Evolutionary conservation across 2,113 vertebrate species (phyloP), one percentile per base, ranked within the genome.

Genomic region (Chaetodon trifascialis): DNA sequence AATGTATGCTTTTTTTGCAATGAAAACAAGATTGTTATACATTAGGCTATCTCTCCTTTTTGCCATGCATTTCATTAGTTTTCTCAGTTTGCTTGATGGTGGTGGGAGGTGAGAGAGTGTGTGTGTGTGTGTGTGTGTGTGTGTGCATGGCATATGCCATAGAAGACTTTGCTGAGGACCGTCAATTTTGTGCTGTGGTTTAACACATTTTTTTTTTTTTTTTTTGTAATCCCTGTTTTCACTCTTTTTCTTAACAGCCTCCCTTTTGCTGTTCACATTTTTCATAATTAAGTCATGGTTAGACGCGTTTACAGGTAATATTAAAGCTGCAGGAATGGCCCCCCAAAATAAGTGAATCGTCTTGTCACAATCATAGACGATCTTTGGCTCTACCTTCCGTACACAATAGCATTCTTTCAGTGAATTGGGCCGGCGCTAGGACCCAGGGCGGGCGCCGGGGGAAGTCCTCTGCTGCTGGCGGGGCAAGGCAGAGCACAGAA

Each of bases 381-480:
- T 94, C 93, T 94, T 87, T 55, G 91, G 3, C 8, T 3, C 19
- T 17, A 15, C 65, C 86, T 83, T 91, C 73, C 19, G 71, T 90
- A 80, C 81, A 94, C 93, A 95, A 91, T 93, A 64, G 83, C 93
- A 94, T 92, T 92, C 92, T 93, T 94, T 94, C 90, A 92, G 69
- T 90, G 82, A 87, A 90, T 1, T 0, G 0, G 0, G 10, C 54
- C 4, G 23, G 81, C 90, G 78, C 78, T 94, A 93, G 93, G 95
- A 95, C 94, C 94, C 88, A 55, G 93, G 74, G 82, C 82, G 82
- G 65, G 76, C 73, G 21, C 89, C 64, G 77, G 90, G 93, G 93
- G 92, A 94, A 94, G 93, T 94, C 93, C 94, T 94, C 68, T 80
- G 88, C 85, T 87, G 93, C 84, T 93, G 85, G 92, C 87, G 88